phyloP scores from a whole-genome alignment of 2,888 invertebrate genomes.

The Calameuta idolon region DNA sequence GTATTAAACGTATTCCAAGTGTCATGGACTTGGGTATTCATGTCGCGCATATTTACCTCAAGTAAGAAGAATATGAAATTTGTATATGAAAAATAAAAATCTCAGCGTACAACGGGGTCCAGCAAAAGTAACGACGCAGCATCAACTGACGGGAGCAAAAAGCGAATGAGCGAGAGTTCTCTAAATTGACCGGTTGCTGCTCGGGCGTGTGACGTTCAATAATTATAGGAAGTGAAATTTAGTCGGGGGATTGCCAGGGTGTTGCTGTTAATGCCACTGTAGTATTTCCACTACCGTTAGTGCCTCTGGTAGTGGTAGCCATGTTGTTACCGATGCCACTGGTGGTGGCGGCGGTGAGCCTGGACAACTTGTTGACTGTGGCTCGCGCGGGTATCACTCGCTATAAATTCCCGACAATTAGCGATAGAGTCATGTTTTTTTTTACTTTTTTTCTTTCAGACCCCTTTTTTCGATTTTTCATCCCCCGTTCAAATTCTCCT shows the following conservation, averaged over 20 bases:
- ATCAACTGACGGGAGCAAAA: background rate
- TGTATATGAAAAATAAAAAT: background rate
- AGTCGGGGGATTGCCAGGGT: slow-evolving; percentile 32
- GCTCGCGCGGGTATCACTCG: slow-evolving; percentile 12
- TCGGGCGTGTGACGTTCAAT: slow-evolving; percentile 49
- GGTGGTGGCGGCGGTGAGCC: slow-evolving; percentile 37
- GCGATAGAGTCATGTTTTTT: slow-evolving; percentile 19
- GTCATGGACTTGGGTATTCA: background rate
- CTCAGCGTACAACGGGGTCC: background rate
- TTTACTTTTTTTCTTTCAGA: background rate
- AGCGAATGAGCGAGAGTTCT: background rate
- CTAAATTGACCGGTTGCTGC: slow-evolving; percentile 17
- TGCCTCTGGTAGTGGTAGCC: background rate
- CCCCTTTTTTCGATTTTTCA: background rate
- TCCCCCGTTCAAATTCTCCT: background rate
- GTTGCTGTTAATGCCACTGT: background rate
- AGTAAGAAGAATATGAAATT: background rate
- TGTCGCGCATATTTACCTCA: background rate
- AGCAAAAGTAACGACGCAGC: background rate
- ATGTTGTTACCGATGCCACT: background rate
- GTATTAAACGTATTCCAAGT: background rate
- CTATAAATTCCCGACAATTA: slow-evolving; percentile 1
- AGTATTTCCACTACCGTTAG: background rate
- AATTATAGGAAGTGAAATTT: slow-evolving; percentile 54
- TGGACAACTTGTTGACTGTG: slow-evolving; percentile 52